phyloP scores from a whole-genome alignment of 2,888 invertebrate genomes.

The Melinaea menophilus region DNA sequence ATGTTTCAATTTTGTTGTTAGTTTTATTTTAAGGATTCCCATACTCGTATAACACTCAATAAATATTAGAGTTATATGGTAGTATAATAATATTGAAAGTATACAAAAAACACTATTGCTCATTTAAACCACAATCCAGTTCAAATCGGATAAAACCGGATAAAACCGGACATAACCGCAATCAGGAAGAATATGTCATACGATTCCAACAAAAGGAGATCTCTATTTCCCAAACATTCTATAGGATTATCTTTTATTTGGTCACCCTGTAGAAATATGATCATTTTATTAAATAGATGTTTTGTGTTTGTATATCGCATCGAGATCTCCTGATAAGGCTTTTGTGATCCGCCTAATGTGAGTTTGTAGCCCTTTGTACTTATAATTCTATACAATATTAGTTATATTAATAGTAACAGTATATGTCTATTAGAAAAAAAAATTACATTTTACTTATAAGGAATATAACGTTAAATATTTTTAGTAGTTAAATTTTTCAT shows the following conservation, averaged over 20 bases:
- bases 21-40: too few relatives aligned
- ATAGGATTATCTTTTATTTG: slow-evolving; percentile 65
- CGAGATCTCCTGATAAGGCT: slow-evolving; percentile 37
- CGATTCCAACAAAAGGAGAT: neutral
- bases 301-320: slow-evolving; percentile 47
- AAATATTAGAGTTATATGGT: too few relatives aligned
- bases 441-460: neutral
- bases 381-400: slow-evolving; percentile 31
- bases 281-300: slow-evolving; percentile 68
- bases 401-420: slow-evolving; percentile 2
- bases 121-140: too few relatives aligned
- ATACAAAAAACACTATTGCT: neutral
- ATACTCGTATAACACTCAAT: too few relatives aligned
- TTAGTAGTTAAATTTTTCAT: too few relatives aligned
- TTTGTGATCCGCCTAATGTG: slow-evolving; percentile 43
- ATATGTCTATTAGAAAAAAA: neutral
- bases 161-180: slow-evolving; percentile 42
- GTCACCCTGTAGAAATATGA: slow-evolving; percentile 68
- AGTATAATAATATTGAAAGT: neutral
- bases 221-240: slow-evolving; percentile 50
- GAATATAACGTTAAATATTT: too few relatives aligned
- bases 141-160: slow-evolving; percentile 26
- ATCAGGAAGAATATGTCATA: slow-evolving; percentile 34
- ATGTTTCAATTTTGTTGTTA: too few relatives aligned
- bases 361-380: slow-evolving; percentile 37